A percentile compares a stretch with the other conserved stretches of the same genome.
Conservation (phyloP, 2,797 vertebrate species). For the Acropternis orthonyx region DNA sequence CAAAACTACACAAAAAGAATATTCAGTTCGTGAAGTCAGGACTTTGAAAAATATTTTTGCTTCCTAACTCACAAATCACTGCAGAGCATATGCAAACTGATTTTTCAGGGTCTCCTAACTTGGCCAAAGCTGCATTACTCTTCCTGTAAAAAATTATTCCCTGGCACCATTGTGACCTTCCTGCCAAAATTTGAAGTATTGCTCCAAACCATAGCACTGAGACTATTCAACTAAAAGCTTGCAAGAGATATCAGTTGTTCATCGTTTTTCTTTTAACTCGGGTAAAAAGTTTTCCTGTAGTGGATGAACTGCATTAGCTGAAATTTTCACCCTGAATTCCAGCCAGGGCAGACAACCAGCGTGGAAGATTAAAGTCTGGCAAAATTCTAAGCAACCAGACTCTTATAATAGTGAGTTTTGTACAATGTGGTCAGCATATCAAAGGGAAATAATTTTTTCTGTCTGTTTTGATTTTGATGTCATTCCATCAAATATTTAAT, state of each 20-base stretch:
- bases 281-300: background rate
- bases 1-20: background rate
- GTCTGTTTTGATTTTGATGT: constrained; percentile 52
- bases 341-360: background rate
- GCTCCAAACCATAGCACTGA: background rate
- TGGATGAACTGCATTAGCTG: background rate
- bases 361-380: background rate
- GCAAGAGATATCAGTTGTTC: background rate
- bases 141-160: background rate
- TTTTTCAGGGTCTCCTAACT: background rate
- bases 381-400: background rate
- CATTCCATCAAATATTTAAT: constrained; percentile 48
- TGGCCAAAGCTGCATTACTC: background rate
- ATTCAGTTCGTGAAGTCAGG: background rate
- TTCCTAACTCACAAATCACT: background rate
- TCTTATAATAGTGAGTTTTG: constrained; percentile 4
- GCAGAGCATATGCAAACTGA: background rate
- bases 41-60: background rate
- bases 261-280: background rate
- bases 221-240: background rate
- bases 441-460: constrained; percentile 10
- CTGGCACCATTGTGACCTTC: background rate
- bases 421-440: background rate
- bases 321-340: background rate
- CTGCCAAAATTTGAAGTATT: background rate